Evolutionary conservation across 1,140 invertebrate species (phyloP), one percentile per base, ranked within the genome.

Genomic region (Leptopilina clavipes): DNA sequence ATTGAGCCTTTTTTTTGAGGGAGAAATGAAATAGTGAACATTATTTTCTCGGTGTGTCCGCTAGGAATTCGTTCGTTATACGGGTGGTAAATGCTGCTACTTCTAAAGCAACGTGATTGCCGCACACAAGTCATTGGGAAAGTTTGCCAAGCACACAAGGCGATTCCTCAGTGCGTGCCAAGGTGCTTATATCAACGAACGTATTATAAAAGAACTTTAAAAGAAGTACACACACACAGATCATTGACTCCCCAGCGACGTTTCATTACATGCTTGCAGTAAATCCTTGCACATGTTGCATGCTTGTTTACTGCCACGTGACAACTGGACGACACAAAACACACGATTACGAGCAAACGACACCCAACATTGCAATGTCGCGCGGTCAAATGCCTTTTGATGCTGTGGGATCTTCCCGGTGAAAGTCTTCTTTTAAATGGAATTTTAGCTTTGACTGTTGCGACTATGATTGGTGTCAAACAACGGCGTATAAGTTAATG

Each of bases 221-320:
- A 65, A n/a, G 11, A 65, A 65, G 59, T 65, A 37, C 59, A 65
- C 59, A 76, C 79, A 79, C 85, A 85, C 85, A 85, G 86, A 89
- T 89, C 87, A 89, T 89, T 88, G 87, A 88, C 87, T 87, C 84
- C 82, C 1, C 22, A 65, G 25, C 22, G 59, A 31, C 11, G 25
- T 65, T 65, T 65, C 59, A 65, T 65, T 65, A 31, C 22, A 65
- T 14, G 25, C 25, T 12, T 31, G 59, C 9, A 6, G 37, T 65
- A 65, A 65, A 65, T 65, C 59, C 59, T 31, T 65, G 59, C 48
- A 72, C 37, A 82, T 11, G 18, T 75, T 77, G 79, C 79, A 80
- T 31, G 59, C 59, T 65, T 65, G 59, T 65, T 65, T 65, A 65
- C 59, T 65, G 59, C 59, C 59, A 65, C 59, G 59, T 31, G 59